phyloP scores from a whole-genome alignment of 1,140 invertebrate species.

The Platyscapa corneri region DNA sequence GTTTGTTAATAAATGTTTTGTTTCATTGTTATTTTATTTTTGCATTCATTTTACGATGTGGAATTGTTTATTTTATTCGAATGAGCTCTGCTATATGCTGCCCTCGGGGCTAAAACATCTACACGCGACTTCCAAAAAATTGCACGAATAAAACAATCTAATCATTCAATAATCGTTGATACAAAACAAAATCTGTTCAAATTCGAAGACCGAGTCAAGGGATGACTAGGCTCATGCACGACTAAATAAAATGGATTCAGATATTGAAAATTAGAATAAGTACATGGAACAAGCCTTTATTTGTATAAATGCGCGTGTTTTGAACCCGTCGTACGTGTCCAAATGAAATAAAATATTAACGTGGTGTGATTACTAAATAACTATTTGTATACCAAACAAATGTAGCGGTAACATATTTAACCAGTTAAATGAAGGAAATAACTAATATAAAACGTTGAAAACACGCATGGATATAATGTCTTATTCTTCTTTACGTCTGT shows the following conservation, averaged over 20 bases:
- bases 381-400: neutral
- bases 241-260: neutral
- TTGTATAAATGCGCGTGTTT: neutral
- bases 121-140: neutral
- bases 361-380: neutral
- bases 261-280: neutral
- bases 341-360: neutral
- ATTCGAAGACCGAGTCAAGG: neutral
- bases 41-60: neutral
- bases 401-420: neutral
- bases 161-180: neutral
- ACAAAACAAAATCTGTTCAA: neutral
- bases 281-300: neutral
- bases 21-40: slow-evolving; percentile 1
- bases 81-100: neutral
- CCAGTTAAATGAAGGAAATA: neutral
- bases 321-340: too few species aligned
- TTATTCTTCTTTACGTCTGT: neutral
- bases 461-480: neutral
- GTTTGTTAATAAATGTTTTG: slow-evolving; percentile 26
- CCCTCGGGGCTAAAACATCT: neutral
- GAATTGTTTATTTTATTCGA: slow-evolving; percentile 11
- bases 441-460: neutral
- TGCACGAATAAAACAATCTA: slow-evolving; percentile 13
- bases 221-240: too few species aligned